Evolutionary conservation across 2,888 invertebrate genomes (phyloP), one percentile per base, ranked within the genome.

Genomic region (Lasioglossum pauxillum): DNA sequence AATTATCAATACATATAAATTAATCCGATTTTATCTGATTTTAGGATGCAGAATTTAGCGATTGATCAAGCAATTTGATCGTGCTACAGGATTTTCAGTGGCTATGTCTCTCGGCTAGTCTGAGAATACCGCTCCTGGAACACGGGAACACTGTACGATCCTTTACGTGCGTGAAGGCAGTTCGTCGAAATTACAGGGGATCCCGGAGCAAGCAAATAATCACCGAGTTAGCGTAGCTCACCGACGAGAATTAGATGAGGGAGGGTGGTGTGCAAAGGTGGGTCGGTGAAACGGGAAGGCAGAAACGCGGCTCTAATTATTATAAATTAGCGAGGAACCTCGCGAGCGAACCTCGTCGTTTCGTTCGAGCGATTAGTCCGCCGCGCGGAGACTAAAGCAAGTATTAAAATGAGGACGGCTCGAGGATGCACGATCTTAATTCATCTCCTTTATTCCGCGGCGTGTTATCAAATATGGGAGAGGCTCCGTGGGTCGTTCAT

Each of bases 171-270:
- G 82, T 74, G 69, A 35, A 79, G 76, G 69, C 78, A 84, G 81
- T 81, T 75, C 57, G 74, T n/a, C 72, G 75, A 81, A 89, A 84
- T 89, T 87, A 85, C 77, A 85, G 86, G 83, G 77, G 78, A 79
- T 82, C 83, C 14, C 72, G 69, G 72, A 73, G 83, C 77, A 75
- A 83, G 77, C 74, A 80, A 87, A 78, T 78, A 76, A 80, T 87
- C 88, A 81, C 82, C 80, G 81, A 85, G 82, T 87, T 87, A 83
- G 85, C 76, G 79, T 72, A 71, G 75, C 82, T 83, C 73, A 74
- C 82, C 76, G 77, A 79, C 78, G 75, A 35, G 80, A 75, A 82
- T 80, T 80, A 89, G 82, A 89, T 75, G 69, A 78, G 67, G 72
- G 35, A 64, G 41, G 31, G 14, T 27, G 10, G 38, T 35, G 69